Evolutionary conservation across 2,888 invertebrate species (phyloP).

Genomic region (Athetis lepigone): DNA sequence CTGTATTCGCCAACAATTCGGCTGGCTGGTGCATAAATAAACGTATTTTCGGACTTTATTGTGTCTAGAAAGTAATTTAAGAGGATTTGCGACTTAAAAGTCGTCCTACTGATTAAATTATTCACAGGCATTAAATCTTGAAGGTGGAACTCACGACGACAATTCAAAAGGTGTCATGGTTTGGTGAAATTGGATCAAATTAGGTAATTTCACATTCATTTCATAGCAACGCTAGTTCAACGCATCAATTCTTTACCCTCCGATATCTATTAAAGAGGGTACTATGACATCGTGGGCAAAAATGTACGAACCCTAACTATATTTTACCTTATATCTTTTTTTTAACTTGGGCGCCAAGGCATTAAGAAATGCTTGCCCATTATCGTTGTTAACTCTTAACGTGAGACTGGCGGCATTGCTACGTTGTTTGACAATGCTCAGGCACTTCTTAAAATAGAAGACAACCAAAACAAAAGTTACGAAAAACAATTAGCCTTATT

Average conservation of each 20-base stretch:
- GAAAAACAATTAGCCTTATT: too few relatives aligned
- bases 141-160: slow-evolving; percentile 19
- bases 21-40: slow-evolving; percentile 56
- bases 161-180: slow-evolving; percentile 23
- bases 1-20: slow-evolving; percentile 20
- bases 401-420: too few relatives aligned
- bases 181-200: slow-evolving; percentile 7
- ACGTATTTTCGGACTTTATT: slow-evolving; percentile 46
- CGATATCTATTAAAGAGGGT: background rate
- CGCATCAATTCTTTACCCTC: background rate
- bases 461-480: too few relatives aligned
- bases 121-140: slow-evolving; percentile 44
- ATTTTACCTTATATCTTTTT: too few relatives aligned
- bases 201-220: background rate
- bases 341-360: too few relatives aligned
- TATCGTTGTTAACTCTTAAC: too few relatives aligned
- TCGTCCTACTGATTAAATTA: slow-evolving; percentile 50
- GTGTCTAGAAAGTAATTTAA: slow-evolving; percentile 50
- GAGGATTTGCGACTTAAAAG: slow-evolving; percentile 50
- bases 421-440: too few relatives aligned
- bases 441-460: too few relatives aligned
- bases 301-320: too few relatives aligned
- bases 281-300: background rate
- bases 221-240: background rate
- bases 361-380: too few relatives aligned